phyloP scores from a whole-genome alignment of 1,140 invertebrate species.

The Leptopilina clavipes region DNA sequence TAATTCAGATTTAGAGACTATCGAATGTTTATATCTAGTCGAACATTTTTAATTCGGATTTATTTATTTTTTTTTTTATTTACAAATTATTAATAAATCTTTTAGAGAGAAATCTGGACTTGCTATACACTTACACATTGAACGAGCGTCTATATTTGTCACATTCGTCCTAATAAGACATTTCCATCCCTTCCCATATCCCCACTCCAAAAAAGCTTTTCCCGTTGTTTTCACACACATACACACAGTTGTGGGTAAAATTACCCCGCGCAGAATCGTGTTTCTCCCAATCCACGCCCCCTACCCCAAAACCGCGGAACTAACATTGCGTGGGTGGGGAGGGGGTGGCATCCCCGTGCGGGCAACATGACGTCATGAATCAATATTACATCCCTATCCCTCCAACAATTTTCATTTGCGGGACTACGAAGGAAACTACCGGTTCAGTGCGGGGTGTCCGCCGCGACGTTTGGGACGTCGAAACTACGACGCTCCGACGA shows the following conservation, averaged over 20 bases:
- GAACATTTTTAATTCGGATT: too few relatives aligned
- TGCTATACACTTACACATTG: background rate
- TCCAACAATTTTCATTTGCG: conserved; percentile 43
- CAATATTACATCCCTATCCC: conserved; percentile 66
- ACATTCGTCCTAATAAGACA: conserved; percentile 24
- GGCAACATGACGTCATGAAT: conserved; percentile 69
- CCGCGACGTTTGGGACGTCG: conserved; percentile 68
- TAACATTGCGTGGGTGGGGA: conserved; percentile 52
- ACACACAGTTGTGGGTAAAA: conserved; percentile 5
- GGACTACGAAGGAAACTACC: conserved; percentile 57
- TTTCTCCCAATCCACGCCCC: conserved; percentile 65
- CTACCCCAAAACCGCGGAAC: conserved; percentile 48
- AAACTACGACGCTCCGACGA: conserved; percentile 63
- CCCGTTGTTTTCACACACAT: conserved; percentile 41
- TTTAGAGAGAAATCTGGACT: background rate
- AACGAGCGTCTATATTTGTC: background rate
- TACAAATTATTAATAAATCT: background rate
- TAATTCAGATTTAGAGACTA: too few relatives aligned
- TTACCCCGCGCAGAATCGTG: conserved; percentile 59
- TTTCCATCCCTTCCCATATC: conserved; percentile 42
- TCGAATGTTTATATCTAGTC: too few relatives aligned
- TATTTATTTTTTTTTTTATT: too few relatives aligned
- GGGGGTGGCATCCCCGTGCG: conserved; percentile 52
- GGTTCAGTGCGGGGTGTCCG: conserved; percentile 72
- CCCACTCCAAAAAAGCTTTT: conserved; percentile 19